Evolutionary conservation across 1,140 invertebrate species (phyloP), one percentile per base, ranked within the genome.

Genomic region (Meloidogyne chitwoodi): DNA sequence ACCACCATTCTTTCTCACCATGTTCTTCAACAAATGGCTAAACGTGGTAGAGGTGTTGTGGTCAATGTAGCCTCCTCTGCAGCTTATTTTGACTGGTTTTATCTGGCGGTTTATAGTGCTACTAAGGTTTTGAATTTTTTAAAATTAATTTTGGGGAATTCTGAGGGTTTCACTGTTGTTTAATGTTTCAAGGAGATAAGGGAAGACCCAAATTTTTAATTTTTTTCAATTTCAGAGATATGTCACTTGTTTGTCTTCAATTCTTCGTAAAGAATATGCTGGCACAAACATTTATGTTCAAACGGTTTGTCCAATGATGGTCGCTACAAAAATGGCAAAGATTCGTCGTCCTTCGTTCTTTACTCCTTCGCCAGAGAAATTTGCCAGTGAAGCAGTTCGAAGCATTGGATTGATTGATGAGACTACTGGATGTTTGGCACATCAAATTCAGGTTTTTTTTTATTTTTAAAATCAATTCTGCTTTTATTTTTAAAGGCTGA

Each of bases 291-390:
- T 75, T 22, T 31, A 38, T 16, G 71, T 75, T 19, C 74, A 75
- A 16, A 75, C 74, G 22, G 74, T 75, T 24, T 75, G 74, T 70
- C 84, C 84, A 31, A 84, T 87, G 83, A 76, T 87, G 74, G 84
- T 85, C 26, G 80, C 79, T n/a, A 85, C 85, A 4, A 85, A 87
- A 67, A 85, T 85, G 84, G 67, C 80, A 24, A 83, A 86, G 64
- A 77, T 83, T n/a, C 76, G 74, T 61, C 66, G 77, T 14, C 48
- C 80, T 3, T 85, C 85, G 8, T 83, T 85, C 62, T 87, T 85
- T 64, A 77, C 72, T 22, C 85, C 85, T 2, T 68, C 71, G 24
- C 68, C 82, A 4, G 76, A 68, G 6, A 29, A 75, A 1, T 85
- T 82, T 64, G 81, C 72, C 22, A 38, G 34, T 3, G 48, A 78